Percentiles rank a stretch among this genome's conserved stretches.
phyloP scores from a whole-genome alignment of 2,113 vertebrate genomes.

The Crotalus horridus region DNA sequence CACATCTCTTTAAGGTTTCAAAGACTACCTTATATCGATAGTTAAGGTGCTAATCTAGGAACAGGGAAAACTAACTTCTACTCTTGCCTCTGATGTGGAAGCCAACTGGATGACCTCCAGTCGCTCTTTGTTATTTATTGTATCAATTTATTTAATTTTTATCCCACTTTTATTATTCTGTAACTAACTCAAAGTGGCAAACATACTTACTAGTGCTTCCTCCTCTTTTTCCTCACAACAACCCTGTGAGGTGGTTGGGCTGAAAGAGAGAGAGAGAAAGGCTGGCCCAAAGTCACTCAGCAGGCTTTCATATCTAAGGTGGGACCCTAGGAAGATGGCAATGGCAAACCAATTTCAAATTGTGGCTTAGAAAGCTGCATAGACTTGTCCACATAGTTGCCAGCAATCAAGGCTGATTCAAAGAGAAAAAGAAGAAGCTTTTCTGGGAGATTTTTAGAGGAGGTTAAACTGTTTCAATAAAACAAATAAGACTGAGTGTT shows the following conservation, averaged over 20 bases:
- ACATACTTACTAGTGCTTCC: not conserved
- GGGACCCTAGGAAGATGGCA: not conserved
- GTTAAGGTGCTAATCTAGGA: not conserved
- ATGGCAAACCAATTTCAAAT: not conserved
- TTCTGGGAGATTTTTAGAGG: not conserved
- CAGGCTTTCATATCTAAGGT: not conserved
- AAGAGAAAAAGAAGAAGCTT: not conserved
- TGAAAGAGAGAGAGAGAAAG: not conserved
- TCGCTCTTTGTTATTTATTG: not conserved
- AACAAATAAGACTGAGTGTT: not conserved
- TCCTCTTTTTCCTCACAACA: not conserved
- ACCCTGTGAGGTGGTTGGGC: not conserved
- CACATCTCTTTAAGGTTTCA: not conserved
- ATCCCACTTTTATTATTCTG: not conserved
- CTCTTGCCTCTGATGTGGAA: not conserved
- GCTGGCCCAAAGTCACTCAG: not conserved
- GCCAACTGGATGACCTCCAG: not conserved
- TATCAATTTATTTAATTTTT: not conserved
- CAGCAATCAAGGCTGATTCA: not conserved
- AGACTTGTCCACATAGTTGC: not conserved
- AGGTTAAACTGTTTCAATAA: not conserved
- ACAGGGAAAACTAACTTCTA: not conserved
- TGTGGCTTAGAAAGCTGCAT: not conserved
- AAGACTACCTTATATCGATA: not conserved
- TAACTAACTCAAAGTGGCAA: not conserved